Evolutionary conservation across 2,797 vertebrate genomes (phyloP).

Genomic region (Botia almorhae): DNA sequence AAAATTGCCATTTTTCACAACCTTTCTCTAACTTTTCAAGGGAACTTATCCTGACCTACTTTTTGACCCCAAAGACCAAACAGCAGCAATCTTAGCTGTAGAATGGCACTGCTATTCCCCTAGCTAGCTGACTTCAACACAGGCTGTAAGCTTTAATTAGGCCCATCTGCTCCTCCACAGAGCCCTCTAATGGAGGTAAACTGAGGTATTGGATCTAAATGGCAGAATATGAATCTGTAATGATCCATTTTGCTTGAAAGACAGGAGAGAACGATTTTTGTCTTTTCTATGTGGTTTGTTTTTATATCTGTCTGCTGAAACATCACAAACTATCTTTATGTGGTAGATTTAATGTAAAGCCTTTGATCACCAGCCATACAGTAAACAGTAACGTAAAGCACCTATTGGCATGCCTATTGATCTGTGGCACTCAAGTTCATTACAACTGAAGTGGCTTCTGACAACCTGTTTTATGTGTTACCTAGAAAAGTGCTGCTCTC

Average conservation of each 20-base stretch:
- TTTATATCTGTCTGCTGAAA: slow-evolving; percentile 30
- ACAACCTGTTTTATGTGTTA: slow-evolving; percentile 34
- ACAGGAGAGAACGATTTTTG: slow-evolving; percentile 21
- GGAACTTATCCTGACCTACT: slow-evolving; percentile 17
- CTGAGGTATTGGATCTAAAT: slow-evolving; percentile 39
- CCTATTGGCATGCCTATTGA: slow-evolving; percentile 36
- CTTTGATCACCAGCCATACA: slow-evolving; percentile 19
- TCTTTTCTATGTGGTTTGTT: slow-evolving; percentile 26
- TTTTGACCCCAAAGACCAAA: slow-evolving; percentile 19
- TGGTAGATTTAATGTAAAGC: slow-evolving; percentile 18
- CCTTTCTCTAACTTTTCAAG: not conserved
- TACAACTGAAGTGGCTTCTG: slow-evolving; percentile 28
- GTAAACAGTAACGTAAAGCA: slow-evolving; percentile 31
- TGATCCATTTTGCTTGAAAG: slow-evolving; percentile 28
- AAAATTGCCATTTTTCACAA: too few relatives aligned
- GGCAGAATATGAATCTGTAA: slow-evolving; percentile 49
- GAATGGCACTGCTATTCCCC: slow-evolving; percentile 6
- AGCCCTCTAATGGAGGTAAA: slow-evolving; percentile 52
- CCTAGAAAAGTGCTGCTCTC: slow-evolving; percentile 29
- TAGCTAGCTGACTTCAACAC: slow-evolving; percentile 27
- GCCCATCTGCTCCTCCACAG: slow-evolving; percentile 35
- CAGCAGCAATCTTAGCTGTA: slow-evolving; percentile 21
- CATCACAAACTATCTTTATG: slow-evolving; percentile 23
- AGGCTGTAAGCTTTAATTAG: slow-evolving; percentile 39
- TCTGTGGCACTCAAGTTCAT: slow-evolving; percentile 37